A percentile compares a stretch with the other conserved stretches of the same genome.
Conservation (phyloP, 2,888 invertebrate genomes). For the Pecten maximus region DNA sequence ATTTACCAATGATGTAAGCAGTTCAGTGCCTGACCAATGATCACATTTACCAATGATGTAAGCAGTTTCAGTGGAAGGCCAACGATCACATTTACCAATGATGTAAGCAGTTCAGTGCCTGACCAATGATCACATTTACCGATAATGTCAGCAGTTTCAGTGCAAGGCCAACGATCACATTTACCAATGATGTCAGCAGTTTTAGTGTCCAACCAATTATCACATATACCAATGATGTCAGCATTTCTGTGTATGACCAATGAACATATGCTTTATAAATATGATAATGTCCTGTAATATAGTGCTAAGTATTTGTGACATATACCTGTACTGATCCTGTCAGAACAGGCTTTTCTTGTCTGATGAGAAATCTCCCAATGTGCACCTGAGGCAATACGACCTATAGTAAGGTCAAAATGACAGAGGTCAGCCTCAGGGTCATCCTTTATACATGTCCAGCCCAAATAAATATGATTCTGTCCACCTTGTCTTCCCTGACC, state of each 20-base stretch:
- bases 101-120: no score
- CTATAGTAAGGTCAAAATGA: not conserved
- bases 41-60: no score
- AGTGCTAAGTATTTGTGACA: not conserved
- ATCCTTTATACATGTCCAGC: not conserved
- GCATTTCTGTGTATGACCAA: not conserved
- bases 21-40: no score
- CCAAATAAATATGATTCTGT: not conserved
- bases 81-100: no score
- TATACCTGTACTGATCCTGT: not conserved
- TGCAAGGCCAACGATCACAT: no score
- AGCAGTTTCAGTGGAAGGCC: no score
- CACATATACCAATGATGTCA: not conserved
- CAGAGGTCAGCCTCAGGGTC: constrained; percentile 8
- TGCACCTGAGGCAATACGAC: not conserved
- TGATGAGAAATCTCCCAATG: not conserved
- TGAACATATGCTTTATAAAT: no score
- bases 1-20: no score
- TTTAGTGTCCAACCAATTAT: not conserved
- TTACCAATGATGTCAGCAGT: not conserved
- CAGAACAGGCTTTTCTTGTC: not conserved
- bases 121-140: no score
- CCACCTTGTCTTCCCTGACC: not conserved
- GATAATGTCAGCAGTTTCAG: no score
- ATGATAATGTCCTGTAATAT: no score